phyloP scores from a whole-genome alignment of 2,113 vertebrate species.

The Gopherus flavomarginatus region DNA sequence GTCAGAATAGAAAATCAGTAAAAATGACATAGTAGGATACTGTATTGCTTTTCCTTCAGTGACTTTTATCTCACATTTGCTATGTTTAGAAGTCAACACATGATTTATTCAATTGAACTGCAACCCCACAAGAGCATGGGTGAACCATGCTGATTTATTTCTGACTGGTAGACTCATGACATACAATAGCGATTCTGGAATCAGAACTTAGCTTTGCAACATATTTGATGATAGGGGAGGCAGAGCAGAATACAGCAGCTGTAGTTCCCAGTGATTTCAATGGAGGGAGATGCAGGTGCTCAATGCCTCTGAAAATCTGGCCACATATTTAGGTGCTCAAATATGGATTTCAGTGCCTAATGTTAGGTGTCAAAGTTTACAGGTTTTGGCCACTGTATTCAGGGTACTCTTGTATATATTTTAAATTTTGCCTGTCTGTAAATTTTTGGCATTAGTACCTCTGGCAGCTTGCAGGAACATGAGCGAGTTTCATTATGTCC shows the following conservation, averaged over 20 bases:
- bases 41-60: background rate
- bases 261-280: background rate
- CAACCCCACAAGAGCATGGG: background rate
- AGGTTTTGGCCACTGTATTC: background rate
- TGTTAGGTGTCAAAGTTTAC: background rate
- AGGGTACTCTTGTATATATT: background rate
- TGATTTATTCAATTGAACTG: background rate
- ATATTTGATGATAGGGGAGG: background rate
- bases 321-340: background rate
- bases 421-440: background rate
- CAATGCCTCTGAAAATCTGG: background rate
- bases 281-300: background rate
- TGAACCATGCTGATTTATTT: conserved; percentile 16
- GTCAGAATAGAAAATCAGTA: background rate
- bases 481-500: background rate
- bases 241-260: background rate
- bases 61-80: background rate
- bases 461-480: background rate
- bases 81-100: conserved; percentile 12
- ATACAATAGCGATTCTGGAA: conserved; percentile 4
- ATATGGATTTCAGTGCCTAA: background rate
- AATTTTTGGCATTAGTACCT: background rate
- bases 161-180: background rate
- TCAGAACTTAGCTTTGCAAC: background rate
- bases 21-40: background rate